Evolutionary conservation across 2,888 invertebrate species (phyloP), one percentile per base, ranked within the genome.

Genomic region (Philaethria dido): DNA sequence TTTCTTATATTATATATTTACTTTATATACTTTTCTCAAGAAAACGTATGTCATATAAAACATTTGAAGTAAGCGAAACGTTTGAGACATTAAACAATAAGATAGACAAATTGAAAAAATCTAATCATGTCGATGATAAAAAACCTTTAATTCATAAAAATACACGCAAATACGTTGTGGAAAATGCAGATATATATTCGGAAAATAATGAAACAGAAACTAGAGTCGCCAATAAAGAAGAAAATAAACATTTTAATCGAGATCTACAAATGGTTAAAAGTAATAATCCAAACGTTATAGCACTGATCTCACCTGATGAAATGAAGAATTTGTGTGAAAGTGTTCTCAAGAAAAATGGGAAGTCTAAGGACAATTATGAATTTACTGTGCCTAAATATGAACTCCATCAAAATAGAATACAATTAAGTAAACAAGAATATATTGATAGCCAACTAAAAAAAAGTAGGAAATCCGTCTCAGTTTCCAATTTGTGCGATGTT

Each of bases 241-340:
- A 9, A n/a, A 11, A 11, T 0, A 47, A 36, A 13, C 11, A 42
- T 25, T 14, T n/a, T 6, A 50, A 52, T n/a, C 18, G 29, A 6
- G 29, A 44, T 14, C 0, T 45, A 44, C 29, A 57, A 16, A 57
- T 55, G 8, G 42, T 50, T 13, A 66, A 29, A 55, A 57, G 20
- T 18, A 42, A 48, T 18, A 57, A 62, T 11, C 18, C 36, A 9
- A 45, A 55, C 57, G 48, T 55, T 29, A 39, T 57, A 5, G 48
- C 66, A 2, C 29, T 62, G 44, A 62, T 66, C 36, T 14, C 66
- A 18, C 62, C 62, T 1, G 29, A 48, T 0, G 29, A 62, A 66
- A 66, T 66, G 62, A 59, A 65, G 42, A 16, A n/a, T 0, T 39
- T 65, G 16, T 50, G 48, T 48, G 25, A 59, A 11, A 29, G 22